Evolutionary conservation across 2,888 invertebrate genomes (phyloP), one percentile per base, ranked within the genome.

Genomic region (Hedya salicella): DNA sequence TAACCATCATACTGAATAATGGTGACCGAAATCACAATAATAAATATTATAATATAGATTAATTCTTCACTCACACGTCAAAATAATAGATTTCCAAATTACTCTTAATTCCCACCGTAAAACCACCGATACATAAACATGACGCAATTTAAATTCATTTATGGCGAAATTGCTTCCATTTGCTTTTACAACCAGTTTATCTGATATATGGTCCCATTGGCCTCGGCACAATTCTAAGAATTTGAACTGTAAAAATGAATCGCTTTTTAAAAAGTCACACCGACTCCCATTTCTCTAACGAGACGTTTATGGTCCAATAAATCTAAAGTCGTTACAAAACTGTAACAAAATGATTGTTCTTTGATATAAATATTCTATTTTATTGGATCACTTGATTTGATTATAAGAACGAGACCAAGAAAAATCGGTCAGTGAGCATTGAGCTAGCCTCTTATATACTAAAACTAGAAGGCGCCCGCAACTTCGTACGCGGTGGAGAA

Each of bases 331-430:
- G 46, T 53, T 52, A 36, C 54, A 62, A 54, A 62, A 54, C 16
- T 54, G 16, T 46, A 54, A 21, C 21, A 25, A 54, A 19, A 62
- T 62, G 52, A 44, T 44, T 52, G 42, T 62, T 4, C 25, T 25
- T 25, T 25, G 25, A 25, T 25, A 25, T 25, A 25, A 25, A 25
- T 32, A 42, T 53, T 11, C 13, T 36, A 14, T 44, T 62, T 30
- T 21, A 62, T 62, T 32, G 44, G 19, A 52, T 32, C 32, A 53
- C 2, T 42, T 2, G 19, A 49, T 16, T 9, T 25, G 52, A 44
- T 36, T 62, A 53, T 53, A 62, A 69, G 60, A 66, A 36, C 30
- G 14, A 40, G 16, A 3, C n/a, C 36, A 54, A 61, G 36, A 8
- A 9, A 36, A 36, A 9, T 36, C 8, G 36, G 36, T 8, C 36